Evolutionary conservation across 2,888 invertebrate species (phyloP).

Genomic region (Flabesymbios commensalis): DNA sequence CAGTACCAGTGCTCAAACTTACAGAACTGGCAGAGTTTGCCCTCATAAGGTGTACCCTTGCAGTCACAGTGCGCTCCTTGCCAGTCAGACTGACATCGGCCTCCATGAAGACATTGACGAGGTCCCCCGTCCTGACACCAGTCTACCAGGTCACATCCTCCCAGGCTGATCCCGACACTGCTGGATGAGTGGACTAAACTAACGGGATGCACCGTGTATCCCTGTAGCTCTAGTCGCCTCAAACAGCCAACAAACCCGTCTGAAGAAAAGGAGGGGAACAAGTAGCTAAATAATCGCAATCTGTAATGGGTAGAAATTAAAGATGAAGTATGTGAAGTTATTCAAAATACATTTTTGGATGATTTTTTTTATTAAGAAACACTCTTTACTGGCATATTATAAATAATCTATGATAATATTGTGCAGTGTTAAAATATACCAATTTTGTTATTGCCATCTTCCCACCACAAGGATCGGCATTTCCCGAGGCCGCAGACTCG

Average conservation of each 20-base stretch:
- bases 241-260: constrained; percentile 61
- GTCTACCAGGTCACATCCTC: constrained; percentile 53
- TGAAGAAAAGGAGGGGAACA: constrained; percentile 13
- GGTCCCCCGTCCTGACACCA: constrained; percentile 42
- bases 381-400: too few species aligned
- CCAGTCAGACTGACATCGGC: constrained; percentile 86
- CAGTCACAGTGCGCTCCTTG: constrained; percentile 86
- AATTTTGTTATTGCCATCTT: too few species aligned
- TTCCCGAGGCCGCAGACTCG: too few species aligned
- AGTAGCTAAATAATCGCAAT: too few species aligned
- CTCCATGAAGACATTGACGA: constrained; percentile 91
- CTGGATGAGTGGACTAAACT: constrained; percentile 45
- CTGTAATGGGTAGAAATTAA: too few species aligned
- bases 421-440: too few species aligned
- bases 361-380: too few species aligned
- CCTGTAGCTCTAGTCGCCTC: constrained; percentile 52
- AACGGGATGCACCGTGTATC: constrained; percentile 51
- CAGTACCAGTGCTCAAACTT: too few species aligned
- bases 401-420: too few species aligned
- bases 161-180: constrained; percentile 47
- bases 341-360: too few species aligned
- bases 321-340: too few species aligned
- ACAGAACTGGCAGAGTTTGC: constrained; percentile 90
- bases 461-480: too few species aligned
- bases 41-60: constrained; percentile 85